These are phyloP conservation scores for Syrrhaptes paradoxus DNA, from an alignment of 2,113 vertebrate species.

Conservation along the genomic window DNA sequence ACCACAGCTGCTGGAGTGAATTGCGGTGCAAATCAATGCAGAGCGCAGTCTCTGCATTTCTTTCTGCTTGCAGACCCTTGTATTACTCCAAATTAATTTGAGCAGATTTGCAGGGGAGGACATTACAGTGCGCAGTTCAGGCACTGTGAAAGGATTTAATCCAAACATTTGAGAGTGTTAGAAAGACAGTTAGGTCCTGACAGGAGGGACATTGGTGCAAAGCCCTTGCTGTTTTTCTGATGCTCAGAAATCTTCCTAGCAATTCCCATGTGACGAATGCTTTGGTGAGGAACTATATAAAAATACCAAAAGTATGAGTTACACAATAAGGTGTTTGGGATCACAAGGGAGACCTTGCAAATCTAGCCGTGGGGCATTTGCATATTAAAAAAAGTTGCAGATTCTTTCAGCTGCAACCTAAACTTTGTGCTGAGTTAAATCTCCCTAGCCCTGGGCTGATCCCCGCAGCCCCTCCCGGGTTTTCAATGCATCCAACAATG, in stretches of 20 bases:
- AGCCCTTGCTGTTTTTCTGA: neutral
- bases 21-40: neutral
- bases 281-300: neutral
- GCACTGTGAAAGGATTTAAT: neutral
- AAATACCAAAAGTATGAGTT: neutral
- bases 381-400: neutral
- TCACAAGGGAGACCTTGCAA: neutral
- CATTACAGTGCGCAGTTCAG: neutral
- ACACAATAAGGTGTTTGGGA: neutral
- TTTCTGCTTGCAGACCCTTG: neutral
- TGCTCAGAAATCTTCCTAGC: neutral
- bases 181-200: neutral
- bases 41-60: neutral
- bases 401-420: conserved; percentile 36
- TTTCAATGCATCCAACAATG: conserved; percentile 64
- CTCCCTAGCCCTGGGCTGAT: conserved; percentile 41
- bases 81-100: neutral
- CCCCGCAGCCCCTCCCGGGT: conserved; percentile 43
- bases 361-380: neutral
- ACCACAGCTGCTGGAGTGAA: neutral
- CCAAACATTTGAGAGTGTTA: neutral
- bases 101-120: neutral
- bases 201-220: neutral
- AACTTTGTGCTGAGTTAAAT: conserved; percentile 59
- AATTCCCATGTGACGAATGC: neutral